phyloP scores from a whole-genome alignment of 1,140 invertebrate genomes.

The Drosophila aff. region DNA sequence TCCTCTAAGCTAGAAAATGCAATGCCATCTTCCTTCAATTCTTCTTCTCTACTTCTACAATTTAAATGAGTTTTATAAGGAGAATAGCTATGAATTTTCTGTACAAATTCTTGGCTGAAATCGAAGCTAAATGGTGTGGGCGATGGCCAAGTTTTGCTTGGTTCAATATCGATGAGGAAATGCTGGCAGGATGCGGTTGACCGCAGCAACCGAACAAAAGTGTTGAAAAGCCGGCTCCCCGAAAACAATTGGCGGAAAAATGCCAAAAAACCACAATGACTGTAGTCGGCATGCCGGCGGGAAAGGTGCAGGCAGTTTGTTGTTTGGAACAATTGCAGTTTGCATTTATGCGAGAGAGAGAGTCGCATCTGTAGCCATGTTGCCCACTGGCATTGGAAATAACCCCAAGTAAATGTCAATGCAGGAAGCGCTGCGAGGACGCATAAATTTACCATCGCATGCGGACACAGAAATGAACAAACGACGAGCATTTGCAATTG shows the following conservation, averaged over 20 bases:
- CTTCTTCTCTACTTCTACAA: neutral
- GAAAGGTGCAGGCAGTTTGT: constrained; percentile 30
- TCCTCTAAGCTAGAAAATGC: neutral
- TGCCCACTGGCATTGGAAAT: constrained; percentile 57
- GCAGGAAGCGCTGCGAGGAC: constrained; percentile 64
- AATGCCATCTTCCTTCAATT: neutral
- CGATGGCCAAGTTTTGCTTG: neutral
- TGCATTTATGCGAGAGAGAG: constrained; percentile 57
- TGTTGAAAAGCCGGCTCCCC: constrained; percentile 42
- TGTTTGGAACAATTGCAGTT: constrained; percentile 41
- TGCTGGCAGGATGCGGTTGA: constrained; percentile 38
- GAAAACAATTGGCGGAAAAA: constrained; percentile 72
- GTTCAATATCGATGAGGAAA: constrained; percentile 9
- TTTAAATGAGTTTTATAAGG: neutral
- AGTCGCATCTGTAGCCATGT: constrained; percentile 26
- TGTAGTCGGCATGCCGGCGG: neutral
- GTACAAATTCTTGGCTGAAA: constrained; percentile 6
- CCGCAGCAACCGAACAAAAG: constrained; percentile 50
- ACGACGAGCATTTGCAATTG: constrained; percentile 65
- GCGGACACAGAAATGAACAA: constrained; percentile 20
- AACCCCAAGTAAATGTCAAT: constrained; percentile 81
- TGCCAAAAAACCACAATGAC: constrained; percentile 40
- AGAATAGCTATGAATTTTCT: neutral
- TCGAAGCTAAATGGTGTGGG: neutral
- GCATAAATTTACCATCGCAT: constrained; percentile 61